These are phyloP conservation scores for Margarornis squamiger DNA, from an alignment of 2,797 vertebrate genomes.

Conservation along the genomic window DNA sequence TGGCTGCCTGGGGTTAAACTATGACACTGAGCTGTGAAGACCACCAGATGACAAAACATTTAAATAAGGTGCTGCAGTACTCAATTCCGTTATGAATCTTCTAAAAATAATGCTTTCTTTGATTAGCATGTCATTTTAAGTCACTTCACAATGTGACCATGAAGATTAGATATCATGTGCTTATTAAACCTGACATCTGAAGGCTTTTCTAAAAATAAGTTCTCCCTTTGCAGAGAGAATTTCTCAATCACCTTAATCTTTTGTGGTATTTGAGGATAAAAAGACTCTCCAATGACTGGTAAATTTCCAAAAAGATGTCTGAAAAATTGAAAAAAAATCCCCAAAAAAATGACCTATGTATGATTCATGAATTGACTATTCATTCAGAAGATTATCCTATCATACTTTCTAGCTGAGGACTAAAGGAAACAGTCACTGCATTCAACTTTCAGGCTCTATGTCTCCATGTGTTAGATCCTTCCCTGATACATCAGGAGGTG, in stretches of 20 bases:
- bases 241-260: conserved; percentile 52
- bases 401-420: not conserved
- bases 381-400: not conserved
- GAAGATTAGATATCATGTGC: not conserved
- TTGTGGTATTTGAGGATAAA: conserved; percentile 29
- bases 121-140: not conserved
- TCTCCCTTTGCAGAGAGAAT: conserved; percentile 1
- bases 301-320: conserved; percentile 30
- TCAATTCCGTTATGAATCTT: not conserved
- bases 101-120: not conserved
- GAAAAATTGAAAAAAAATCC: not conserved
- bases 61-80: not conserved
- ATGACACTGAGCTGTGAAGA: not conserved
- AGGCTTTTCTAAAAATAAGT: conserved; percentile 46
- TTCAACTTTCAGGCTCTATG: not conserved
- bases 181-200: conserved; percentile 44
- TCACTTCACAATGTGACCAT: not conserved
- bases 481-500: not conserved
- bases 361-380: not conserved
- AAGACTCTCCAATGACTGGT: not conserved
- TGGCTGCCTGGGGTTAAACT: not conserved
- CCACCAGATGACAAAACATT: not conserved
- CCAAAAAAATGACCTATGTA: not conserved
- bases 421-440: not conserved
- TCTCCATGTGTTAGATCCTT: not conserved